A percentile compares a stretch with the other conserved stretches of the same genome.
phyloP scores from a whole-genome alignment of 2,797 vertebrate genomes.

The Selene dorsalis region DNA sequence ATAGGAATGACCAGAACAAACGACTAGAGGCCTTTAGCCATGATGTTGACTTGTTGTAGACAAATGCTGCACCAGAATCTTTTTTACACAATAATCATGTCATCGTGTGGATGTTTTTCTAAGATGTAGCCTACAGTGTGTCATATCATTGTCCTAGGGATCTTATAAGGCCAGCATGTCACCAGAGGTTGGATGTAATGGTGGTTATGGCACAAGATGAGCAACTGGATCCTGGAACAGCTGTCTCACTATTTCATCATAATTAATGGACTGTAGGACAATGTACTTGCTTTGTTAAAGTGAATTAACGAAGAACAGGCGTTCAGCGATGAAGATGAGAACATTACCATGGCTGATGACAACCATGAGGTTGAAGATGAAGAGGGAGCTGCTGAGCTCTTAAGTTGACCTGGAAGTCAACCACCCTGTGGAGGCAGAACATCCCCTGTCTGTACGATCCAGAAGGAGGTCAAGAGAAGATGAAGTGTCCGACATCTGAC shows the following conservation, averaged over 20 bases:
- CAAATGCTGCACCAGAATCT: no score
- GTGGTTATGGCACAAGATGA: no score
- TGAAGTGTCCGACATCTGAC: background rate
- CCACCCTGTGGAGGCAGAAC: background rate
- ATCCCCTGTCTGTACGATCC: background rate
- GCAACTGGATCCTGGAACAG: background rate
- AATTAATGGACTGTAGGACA: background rate
- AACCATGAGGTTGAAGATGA: background rate
- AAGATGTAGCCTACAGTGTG: no score
- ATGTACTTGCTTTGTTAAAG: background rate
- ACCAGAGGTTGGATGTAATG: background rate
- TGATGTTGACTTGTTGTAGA: background rate
- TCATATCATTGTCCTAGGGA: background rate
- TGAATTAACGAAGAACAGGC: background rate
- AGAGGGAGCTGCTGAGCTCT: background rate
- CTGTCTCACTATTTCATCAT: background rate
- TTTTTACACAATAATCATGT: no score
- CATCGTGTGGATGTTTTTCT: no score
- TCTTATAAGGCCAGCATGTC: background rate
- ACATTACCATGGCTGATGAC: background rate
- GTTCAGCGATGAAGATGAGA: background rate
- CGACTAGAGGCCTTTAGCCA: background rate
- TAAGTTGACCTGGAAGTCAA: background rate
- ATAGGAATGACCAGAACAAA: constrained; percentile 12
- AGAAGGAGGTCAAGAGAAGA: background rate